Percentiles rank a stretch among this genome's conserved stretches.
These are phyloP conservation scores for mouse (Mus musculus) DNA, from an alignment of 2,113 vertebrate species.

Conservation along the genomic window GRCm39 chr6:108704501-108705000, in stretches of 20 bases:
- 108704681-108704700: constrained; percentile 7
- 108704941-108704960: neutral
- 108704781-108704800: constrained; percentile 44
- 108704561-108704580: neutral
- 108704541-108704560: neutral
- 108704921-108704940: neutral
- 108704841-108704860: constrained; percentile 43
- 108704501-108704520: neutral
- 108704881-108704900: constrained; percentile 43
- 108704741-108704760: neutral
- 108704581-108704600: too few relatives aligned
- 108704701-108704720: constrained; percentile 22
- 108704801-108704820: constrained; percentile 34
- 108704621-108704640: neutral
- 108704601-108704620: neutral
- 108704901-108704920: neutral
- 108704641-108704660: neutral
- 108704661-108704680: neutral
- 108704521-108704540: neutral
- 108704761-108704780: neutral
- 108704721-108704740: neutral
- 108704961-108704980: neutral
- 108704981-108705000: neutral
- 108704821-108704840: constrained; percentile 64
- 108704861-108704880: constrained; percentile 55